Conservation (phyloP, 2,113 vertebrate genomes). For the Upupa epops region DNA sequence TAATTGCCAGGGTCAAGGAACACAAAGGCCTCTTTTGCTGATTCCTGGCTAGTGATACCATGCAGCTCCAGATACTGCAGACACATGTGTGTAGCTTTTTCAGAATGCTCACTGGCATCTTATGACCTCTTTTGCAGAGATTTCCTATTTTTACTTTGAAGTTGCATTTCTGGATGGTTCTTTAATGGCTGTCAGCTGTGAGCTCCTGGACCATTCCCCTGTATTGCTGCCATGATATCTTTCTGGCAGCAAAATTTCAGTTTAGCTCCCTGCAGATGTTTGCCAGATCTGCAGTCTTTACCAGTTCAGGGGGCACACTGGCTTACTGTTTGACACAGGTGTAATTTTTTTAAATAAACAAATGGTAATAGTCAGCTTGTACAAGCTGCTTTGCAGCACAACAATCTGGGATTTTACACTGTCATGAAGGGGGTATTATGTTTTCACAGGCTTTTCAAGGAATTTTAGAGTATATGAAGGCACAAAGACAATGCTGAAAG, state of each 20-base stretch:
- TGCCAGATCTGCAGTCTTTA: background rate
- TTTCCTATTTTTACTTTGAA: background rate
- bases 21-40: background rate
- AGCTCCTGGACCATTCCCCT: background rate
- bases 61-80: background rate
- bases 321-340: background rate
- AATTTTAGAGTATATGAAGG: background rate
- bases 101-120: background rate
- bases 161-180: background rate
- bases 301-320: background rate
- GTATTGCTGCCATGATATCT: background rate
- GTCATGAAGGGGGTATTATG: background rate
- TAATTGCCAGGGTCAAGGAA: background rate
- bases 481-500: background rate
- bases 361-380: background rate
- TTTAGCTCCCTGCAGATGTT: background rate
- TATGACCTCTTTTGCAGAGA: background rate
- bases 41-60: background rate
- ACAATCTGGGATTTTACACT: background rate
- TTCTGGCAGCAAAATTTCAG: background rate
- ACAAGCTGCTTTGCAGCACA: background rate
- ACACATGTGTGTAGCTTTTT: background rate
- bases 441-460: background rate
- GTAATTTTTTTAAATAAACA: background rate
- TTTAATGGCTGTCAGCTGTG: background rate